Conservation (phyloP, 2,113 vertebrate species). For the Catagonus wagneri region DNA sequence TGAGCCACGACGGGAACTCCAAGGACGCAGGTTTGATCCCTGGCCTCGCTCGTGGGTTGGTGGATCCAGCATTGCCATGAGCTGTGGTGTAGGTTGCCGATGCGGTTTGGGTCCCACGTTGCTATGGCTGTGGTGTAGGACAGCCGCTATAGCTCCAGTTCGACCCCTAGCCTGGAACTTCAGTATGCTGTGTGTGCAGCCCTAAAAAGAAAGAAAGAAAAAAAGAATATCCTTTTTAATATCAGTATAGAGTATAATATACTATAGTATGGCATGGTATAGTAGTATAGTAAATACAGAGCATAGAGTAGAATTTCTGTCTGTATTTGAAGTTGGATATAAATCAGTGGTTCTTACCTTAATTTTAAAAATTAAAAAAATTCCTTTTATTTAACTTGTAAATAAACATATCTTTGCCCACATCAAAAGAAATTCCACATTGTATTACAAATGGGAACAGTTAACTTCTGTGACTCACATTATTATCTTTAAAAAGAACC, state of each 20-base stretch:
- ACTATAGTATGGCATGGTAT: neutral
- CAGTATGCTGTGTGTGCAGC: too few species aligned
- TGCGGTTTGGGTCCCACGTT: too few species aligned
- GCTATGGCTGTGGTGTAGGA: too few species aligned
- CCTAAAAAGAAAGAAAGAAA: too few species aligned
- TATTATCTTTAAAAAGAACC: constrained; percentile 73
- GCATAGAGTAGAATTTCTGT: neutral
- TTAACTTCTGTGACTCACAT: constrained; percentile 71
- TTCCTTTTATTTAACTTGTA: constrained; percentile 30
- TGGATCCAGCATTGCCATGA: too few species aligned
- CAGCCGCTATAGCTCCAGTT: too few species aligned
- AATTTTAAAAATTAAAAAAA: neutral
- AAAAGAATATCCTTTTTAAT: too few species aligned
- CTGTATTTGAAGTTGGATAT: neutral
- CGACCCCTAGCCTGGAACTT: too few species aligned
- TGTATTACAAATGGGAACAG: constrained; percentile 43
- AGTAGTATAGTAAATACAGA: neutral
- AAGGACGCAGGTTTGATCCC: too few species aligned
- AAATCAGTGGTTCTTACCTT: neutral
- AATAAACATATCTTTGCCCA: constrained; percentile 19
- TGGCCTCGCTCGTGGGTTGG: too few species aligned
- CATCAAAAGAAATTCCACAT: constrained; percentile 60
- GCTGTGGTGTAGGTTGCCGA: too few species aligned
- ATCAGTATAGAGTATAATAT: neutral
- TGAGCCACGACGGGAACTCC: too few species aligned